Conservation (phyloP, 2,113 vertebrate genomes). For the Pantherophis guttatus region DNA sequence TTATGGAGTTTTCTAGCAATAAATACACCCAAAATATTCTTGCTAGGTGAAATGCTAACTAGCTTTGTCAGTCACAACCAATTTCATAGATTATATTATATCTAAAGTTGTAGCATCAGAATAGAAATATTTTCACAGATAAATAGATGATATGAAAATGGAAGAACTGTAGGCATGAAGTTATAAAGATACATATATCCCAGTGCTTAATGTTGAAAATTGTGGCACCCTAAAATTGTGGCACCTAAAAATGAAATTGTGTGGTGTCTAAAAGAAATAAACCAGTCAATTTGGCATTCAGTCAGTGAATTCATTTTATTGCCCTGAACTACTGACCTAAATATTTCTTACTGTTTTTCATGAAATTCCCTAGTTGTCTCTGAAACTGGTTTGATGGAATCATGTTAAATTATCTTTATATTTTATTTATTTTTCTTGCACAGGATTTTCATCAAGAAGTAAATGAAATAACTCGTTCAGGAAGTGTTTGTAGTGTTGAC, state of each 20-base stretch:
- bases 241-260: not conserved
- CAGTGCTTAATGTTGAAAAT: not conserved
- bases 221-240: not conserved
- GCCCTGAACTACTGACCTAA: not conserved
- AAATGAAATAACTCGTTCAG: slow-evolving; percentile 71
- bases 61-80: not conserved
- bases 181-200: not conserved
- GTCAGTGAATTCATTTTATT: not conserved
- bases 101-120: not conserved
- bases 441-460: slow-evolving; percentile 78
- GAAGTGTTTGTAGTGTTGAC: slow-evolving; percentile 84
- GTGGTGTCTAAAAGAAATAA: not conserved
- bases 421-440: slow-evolving; percentile 48
- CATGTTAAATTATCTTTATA: not conserved
- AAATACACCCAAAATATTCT: not conserved
- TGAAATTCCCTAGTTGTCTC: slow-evolving; percentile 1
- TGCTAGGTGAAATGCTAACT: not conserved
- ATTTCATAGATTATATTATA: not conserved
- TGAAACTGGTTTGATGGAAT: not conserved
- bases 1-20: not conserved
- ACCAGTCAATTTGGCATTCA: not conserved
- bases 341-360: slow-evolving; percentile 16
- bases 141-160: not conserved
- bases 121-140: not conserved
- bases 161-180: not conserved